A percentile compares a stretch with the other conserved stretches of the same genome.
Conservation (phyloP, 2,888 invertebrate species). For the Cactoblastis cactorum region DNA sequence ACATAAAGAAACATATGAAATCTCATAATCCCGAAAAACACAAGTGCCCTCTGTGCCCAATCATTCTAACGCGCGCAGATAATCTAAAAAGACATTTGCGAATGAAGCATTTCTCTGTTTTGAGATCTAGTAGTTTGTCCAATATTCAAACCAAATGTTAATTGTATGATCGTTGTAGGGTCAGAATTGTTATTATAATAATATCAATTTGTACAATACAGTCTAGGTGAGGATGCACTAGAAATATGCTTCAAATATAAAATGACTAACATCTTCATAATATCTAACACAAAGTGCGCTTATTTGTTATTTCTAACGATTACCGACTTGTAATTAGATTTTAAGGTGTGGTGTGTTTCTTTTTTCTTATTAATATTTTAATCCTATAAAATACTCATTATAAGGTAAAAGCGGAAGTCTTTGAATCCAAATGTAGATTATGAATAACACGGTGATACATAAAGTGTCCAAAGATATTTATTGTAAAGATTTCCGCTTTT, state of each 20-base stretch:
- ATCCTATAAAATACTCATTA: conserved; percentile 22
- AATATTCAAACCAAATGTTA: conserved; percentile 64
- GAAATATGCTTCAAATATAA: conserved; percentile 16
- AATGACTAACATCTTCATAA: conserved; percentile 32
- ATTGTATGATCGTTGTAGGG: conserved; percentile 16
- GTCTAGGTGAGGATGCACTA: conserved; percentile 12
- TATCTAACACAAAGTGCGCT: conserved; percentile 35
- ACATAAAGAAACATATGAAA: conserved; percentile 84
- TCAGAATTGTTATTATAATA: background rate
- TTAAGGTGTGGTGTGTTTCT: conserved; percentile 75
- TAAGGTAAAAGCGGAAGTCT: conserved; percentile 27
- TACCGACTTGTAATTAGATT: conserved; percentile 61
- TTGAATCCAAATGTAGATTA: background rate
- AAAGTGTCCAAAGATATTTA: background rate
- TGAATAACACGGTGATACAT: background rate
- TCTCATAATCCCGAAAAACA: conserved; percentile 82
- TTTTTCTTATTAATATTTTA: conserved; percentile 30
- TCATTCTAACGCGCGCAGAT: conserved; percentile 82
- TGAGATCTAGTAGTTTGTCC: conserved; percentile 55
- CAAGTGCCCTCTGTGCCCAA: conserved; percentile 81
- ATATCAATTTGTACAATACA: background rate
- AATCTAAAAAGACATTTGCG: conserved; percentile 83
- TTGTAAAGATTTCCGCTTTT: conserved; percentile 27
- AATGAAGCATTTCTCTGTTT: conserved; percentile 77
- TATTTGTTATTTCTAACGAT: conserved; percentile 52